Conservation (phyloP, 2,797 vertebrate species). For the Amphiprion clarkii region DNA sequence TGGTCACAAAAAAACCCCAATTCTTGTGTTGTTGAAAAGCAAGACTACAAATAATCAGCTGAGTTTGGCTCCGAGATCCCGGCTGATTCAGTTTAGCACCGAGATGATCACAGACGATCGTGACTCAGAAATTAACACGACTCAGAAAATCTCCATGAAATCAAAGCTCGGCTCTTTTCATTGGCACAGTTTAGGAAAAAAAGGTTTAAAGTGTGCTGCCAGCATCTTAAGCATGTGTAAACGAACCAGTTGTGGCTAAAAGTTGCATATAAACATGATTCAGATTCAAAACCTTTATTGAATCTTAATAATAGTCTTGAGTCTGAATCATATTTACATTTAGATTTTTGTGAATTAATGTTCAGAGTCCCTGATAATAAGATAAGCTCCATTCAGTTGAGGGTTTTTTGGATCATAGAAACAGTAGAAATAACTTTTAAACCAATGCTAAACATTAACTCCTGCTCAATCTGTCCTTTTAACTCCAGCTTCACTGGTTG, state of each 20-base stretch:
- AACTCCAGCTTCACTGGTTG: background rate
- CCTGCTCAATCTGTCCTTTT: background rate
- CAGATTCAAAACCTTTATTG: no score
- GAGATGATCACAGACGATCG: background rate
- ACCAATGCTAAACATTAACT: no score
- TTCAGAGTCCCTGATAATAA: no score
- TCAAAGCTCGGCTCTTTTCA: no score
- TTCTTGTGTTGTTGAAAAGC: background rate
- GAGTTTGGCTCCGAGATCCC: conserved; percentile 9
- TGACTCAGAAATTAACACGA: background rate
- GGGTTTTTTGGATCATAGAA: background rate
- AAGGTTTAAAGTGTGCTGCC: no score
- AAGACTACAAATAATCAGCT: background rate
- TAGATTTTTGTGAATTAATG: no score
- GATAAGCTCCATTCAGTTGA: background rate
- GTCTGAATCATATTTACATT: no score
- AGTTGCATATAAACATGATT: no score
- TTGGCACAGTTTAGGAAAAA: background rate
- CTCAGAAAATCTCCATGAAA: no score
- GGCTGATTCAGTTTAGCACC: background rate
- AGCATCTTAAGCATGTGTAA: background rate
- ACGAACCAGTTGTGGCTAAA: background rate
- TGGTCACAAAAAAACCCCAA: background rate
- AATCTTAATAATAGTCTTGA: no score
- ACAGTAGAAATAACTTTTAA: background rate